A percentile compares a stretch with the other conserved stretches of the same genome.
Conservation (phyloP, 2,888 invertebrate species). For the Limenitis camilla region DNA sequence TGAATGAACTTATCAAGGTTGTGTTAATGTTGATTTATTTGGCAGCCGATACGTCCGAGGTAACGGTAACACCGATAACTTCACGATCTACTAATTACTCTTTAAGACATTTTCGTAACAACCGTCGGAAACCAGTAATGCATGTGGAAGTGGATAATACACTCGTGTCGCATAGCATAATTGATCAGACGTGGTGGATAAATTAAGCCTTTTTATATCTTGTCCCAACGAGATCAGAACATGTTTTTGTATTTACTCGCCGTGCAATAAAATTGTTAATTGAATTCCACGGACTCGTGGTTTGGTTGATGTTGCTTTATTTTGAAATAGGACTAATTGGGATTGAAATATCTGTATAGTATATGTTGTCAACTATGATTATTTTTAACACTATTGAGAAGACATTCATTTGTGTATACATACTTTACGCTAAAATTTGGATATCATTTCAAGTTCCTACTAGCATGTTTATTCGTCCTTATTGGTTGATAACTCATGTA, state of each 20-base stretch:
- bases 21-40: constrained; percentile 28
- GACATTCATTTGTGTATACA: too few species aligned
- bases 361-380: too few species aligned
- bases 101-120: constrained; percentile 28
- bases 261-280: constrained; percentile 40
- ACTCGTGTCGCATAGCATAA: constrained; percentile 34
- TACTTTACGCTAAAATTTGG: background rate
- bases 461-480: too few species aligned
- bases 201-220: constrained; percentile 36
- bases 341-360: constrained; percentile 9
- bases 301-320: constrained; percentile 21
- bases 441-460: background rate
- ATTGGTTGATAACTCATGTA: too few species aligned
- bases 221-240: constrained; percentile 32
- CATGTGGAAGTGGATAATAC: constrained; percentile 32
- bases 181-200: constrained; percentile 37
- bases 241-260: constrained; percentile 36
- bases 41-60: constrained; percentile 25
- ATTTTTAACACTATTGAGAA: background rate
- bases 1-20: constrained; percentile 26
- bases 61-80: constrained; percentile 32
- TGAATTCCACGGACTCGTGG: constrained; percentile 29
- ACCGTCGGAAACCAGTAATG: constrained; percentile 33
- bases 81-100: constrained; percentile 33
- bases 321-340: constrained; percentile 22